Conservation (phyloP, 2,888 invertebrate species). For the Xestia sexstrigata region DNA sequence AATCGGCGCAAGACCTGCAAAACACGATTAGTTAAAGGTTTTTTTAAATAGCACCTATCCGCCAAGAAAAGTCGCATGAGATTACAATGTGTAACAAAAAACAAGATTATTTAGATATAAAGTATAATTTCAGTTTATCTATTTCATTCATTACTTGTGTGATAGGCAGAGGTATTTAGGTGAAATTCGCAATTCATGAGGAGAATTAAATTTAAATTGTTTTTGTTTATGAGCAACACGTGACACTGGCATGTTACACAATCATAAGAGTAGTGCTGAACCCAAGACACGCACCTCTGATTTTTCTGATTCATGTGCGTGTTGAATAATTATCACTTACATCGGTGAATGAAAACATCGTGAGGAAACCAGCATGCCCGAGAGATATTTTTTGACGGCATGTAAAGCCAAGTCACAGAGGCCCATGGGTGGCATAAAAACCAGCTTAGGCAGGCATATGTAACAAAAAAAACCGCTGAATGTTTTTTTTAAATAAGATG, state of each 20-base stretch:
- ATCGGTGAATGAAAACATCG: no score
- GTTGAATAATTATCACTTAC: no score
- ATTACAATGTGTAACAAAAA: constrained; percentile 9
- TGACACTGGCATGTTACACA: not conserved
- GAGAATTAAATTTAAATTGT: not conserved
- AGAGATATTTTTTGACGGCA: no score
- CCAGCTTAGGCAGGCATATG: no score
- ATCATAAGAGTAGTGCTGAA: no score
- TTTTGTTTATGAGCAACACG: not conserved
- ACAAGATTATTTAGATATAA: constrained; percentile 20
- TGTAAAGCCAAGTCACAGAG: no score
- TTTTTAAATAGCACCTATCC: not conserved
- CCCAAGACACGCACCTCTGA: no score
- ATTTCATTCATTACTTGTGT: constrained; percentile 28
- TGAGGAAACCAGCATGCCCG: no score
- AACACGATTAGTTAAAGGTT: not conserved
- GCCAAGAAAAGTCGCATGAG: not conserved
- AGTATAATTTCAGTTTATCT: not conserved
- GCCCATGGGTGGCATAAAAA: no score
- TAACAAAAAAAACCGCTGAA: not conserved
- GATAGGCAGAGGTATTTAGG: not conserved
- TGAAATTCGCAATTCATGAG: constrained; percentile 24
- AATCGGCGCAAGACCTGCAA: not conserved
- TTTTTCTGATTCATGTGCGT: no score
- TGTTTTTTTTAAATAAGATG: not conserved